Evolutionary conservation across 2,888 invertebrate genomes (phyloP).

Genomic region (Cephus pulcher): DNA sequence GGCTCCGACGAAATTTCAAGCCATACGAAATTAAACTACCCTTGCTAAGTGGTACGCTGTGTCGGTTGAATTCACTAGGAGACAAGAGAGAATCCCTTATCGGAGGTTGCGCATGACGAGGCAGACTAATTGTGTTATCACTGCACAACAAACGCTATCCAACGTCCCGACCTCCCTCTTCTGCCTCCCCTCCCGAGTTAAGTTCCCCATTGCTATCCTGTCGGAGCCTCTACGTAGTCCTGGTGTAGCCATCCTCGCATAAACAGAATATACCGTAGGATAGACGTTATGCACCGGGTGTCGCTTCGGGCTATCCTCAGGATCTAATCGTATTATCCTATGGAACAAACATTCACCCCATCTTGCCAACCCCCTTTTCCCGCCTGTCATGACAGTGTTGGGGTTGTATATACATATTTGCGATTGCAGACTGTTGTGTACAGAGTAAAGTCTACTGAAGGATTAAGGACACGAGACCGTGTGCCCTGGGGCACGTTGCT

Average conservation of each 20-base stretch:
- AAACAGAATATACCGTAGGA: background rate
- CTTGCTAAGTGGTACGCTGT: background rate
- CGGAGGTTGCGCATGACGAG: constrained; percentile 56
- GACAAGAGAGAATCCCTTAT: constrained; percentile 44
- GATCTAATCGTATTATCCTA: background rate
- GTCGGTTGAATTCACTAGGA: background rate
- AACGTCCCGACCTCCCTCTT: background rate
- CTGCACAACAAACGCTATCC: constrained; percentile 42
- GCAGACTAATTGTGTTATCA: constrained; percentile 59
- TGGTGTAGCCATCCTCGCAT: background rate
- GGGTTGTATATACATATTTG: background rate
- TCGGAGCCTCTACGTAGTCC: background rate
- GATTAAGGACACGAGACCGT: background rate
- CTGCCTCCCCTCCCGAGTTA: background rate
- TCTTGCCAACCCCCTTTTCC: background rate
- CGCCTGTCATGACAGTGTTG: background rate
- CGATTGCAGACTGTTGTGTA: background rate
- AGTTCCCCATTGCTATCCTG: background rate
- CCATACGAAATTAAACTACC: background rate
- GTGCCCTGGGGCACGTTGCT: background rate
- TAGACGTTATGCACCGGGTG: background rate
- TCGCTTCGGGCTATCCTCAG: background rate
- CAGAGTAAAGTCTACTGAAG: background rate
- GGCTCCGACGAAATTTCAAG: background rate
- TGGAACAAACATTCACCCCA: background rate